These are phyloP conservation scores for Chionis minor DNA, from an alignment of 2,113 vertebrate species.

Conservation along the genomic window DNA sequence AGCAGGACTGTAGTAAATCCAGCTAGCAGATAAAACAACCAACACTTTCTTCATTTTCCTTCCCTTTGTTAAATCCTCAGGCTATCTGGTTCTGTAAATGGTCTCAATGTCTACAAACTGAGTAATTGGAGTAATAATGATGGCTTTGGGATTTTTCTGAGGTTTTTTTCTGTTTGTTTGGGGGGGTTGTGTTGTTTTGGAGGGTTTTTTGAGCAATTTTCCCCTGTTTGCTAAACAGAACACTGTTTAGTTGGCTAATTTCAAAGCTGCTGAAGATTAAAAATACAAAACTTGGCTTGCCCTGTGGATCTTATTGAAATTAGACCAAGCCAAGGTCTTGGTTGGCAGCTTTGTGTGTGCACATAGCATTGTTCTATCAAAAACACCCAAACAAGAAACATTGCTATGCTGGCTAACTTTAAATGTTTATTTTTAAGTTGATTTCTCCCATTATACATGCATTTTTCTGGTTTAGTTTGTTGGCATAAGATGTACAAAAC, in stretches of 20 bases:
- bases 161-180: too few relatives aligned
- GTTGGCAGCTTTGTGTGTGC: not conserved
- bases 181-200: too few relatives aligned
- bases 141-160: not conserved
- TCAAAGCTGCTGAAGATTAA: not conserved
- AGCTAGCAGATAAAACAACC: not conserved
- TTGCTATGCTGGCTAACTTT: not conserved
- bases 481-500: not conserved
- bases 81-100: not conserved
- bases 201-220: not conserved
- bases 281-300: not conserved
- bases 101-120: not conserved
- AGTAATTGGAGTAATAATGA: not conserved
- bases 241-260: not conserved
- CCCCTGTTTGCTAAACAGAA: not conserved
- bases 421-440: not conserved
- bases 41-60: not conserved
- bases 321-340: not conserved
- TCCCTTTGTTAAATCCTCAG: not conserved
- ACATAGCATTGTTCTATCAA: not conserved
- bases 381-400: too few relatives aligned
- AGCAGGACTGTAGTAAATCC: not conserved
- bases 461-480: not conserved
- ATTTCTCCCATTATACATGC: not conserved
- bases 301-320: not conserved